Conservation (phyloP, 2,797 vertebrate species). For the Vireo griseus region DNA sequence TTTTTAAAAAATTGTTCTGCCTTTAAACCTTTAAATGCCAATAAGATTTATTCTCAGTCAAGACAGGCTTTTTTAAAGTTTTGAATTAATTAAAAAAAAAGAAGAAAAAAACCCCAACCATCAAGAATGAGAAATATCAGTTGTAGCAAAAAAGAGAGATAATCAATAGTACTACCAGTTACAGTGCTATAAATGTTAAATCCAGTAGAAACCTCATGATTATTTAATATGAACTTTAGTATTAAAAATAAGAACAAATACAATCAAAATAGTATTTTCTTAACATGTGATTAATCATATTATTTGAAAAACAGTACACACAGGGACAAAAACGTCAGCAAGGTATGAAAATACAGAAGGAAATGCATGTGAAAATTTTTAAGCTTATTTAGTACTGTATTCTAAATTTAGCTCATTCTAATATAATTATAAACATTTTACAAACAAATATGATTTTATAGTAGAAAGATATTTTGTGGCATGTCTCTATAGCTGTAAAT, state of each 20-base stretch:
- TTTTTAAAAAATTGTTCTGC: neutral
- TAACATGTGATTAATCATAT: neutral
- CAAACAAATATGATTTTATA: neutral
- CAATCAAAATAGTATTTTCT: neutral
- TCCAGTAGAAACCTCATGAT: neutral
- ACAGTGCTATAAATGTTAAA: neutral
- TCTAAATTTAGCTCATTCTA: neutral
- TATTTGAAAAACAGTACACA: neutral
- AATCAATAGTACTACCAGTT: neutral
- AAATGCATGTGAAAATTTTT: neutral
- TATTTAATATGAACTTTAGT: neutral
- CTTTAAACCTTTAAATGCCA: neutral
- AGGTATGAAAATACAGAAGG: neutral
- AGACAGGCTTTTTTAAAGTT: neutral
- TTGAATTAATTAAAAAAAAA: neutral
- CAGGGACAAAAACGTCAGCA: accelerated
- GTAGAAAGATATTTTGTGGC: neutral
- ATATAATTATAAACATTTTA: neutral
- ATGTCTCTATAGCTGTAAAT: neutral
- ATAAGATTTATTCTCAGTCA: neutral
- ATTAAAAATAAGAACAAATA: neutral
- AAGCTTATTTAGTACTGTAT: neutral
- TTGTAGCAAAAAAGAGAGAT: neutral
- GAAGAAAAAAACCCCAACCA: accelerated
- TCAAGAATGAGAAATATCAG: neutral